Conservation (phyloP, 2,113 vertebrate genomes). For the Boulengeromyrus knoepffleri region DNA sequence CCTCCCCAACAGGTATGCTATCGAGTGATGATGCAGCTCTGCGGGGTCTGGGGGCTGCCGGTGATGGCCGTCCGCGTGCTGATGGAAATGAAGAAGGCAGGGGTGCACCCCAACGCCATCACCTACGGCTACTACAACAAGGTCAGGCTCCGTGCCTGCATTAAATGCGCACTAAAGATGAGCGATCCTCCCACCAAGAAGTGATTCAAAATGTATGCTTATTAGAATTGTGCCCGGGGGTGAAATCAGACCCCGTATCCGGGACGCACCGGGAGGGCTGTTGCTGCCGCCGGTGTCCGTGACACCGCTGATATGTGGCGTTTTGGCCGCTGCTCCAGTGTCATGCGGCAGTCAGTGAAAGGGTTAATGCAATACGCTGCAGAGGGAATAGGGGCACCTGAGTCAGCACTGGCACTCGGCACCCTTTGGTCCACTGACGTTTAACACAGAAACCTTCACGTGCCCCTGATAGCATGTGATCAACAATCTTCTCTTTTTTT, state of each 20-base stretch:
- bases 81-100: conserved; percentile 93
- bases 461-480: neutral
- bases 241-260: neutral
- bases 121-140: conserved; percentile 99
- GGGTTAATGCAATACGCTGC: neutral
- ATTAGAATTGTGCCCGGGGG: neutral
- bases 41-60: conserved; percentile 84
- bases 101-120: conserved; percentile 89
- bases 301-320: neutral
- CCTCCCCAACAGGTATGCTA: conserved; percentile 78
- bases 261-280: neutral
- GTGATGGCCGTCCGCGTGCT: conserved; percentile 90
- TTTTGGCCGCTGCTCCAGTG: neutral
- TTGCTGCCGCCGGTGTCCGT: neutral
- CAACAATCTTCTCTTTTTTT: neutral
- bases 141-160: conserved; percentile 54
- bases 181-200: neutral
- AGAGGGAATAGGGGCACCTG: neutral
- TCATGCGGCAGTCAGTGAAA: neutral
- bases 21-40: conserved; percentile 94
- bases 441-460: neutral
- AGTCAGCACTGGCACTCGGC: neutral
- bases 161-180: neutral
- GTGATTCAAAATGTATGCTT: neutral
- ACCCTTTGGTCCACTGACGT: neutral